Evolutionary conservation across 2,113 vertebrate species (phyloP).

Genomic region (Ramphastos sulfuratus): DNA sequence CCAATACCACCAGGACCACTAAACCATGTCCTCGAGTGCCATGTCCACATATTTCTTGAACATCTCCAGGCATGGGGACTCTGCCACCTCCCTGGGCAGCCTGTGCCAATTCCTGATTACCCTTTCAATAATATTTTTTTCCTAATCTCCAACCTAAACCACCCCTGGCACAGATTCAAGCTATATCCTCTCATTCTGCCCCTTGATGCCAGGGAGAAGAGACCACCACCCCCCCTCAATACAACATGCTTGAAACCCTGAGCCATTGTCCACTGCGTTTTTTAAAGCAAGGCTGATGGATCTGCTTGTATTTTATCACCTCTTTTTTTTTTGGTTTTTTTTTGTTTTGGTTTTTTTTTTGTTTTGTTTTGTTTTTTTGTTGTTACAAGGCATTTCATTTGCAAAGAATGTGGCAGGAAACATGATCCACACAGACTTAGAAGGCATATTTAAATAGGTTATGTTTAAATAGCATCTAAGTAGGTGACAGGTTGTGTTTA

Average conservation of each 20-base stretch:
- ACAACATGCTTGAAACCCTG: background rate
- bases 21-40: too few species aligned
- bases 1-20: too few species aligned
- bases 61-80: too few species aligned
- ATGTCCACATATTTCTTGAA: too few species aligned
- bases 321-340: background rate
- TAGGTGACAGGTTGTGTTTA: constrained; percentile 31
- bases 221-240: too few species aligned
- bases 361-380: background rate
- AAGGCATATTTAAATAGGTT: constrained; percentile 5
- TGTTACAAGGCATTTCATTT: background rate
- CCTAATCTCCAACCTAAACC: too few species aligned
- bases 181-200: too few species aligned
- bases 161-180: too few species aligned
- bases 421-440: background rate
- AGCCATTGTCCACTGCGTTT: background rate
- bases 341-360: background rate
- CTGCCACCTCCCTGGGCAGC: too few species aligned
- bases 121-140: too few species aligned
- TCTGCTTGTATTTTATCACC: background rate
- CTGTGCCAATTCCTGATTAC: too few species aligned
- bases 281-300: background rate
- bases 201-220: too few species aligned
- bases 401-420: background rate
- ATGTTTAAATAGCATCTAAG: constrained; percentile 20